Percentiles rank a stretch among this genome's conserved stretches.
Evolutionary conservation across 2,888 invertebrate species (phyloP).

Genomic region (Parnassius glacialis): DNA sequence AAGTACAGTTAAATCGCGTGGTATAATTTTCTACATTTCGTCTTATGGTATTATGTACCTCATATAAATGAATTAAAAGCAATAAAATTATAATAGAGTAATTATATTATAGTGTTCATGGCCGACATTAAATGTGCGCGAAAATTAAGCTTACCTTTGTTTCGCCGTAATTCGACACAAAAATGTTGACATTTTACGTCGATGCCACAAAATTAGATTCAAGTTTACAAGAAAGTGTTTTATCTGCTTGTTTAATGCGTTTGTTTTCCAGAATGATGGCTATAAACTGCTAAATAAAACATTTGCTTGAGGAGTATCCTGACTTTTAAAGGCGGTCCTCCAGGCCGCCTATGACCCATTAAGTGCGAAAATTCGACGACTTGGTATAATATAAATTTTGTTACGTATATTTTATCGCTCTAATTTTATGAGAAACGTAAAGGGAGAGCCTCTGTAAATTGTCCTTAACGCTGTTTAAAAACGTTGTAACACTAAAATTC

Average conservation of each 20-base stretch:
- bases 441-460: constrained; percentile 18
- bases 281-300: constrained; percentile 25
- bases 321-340: constrained; percentile 23
- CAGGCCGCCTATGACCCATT: constrained; percentile 24
- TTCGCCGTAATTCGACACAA: too few relatives aligned
- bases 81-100: too few relatives aligned
- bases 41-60: too few relatives aligned
- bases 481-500: constrained; percentile 27
- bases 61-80: too few relatives aligned
- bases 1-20: too few relatives aligned
- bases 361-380: constrained; percentile 23
- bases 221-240: constrained; percentile 8
- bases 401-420: constrained; percentile 24
- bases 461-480: constrained; percentile 25
- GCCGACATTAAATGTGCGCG: too few relatives aligned
- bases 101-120: too few relatives aligned
- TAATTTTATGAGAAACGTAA: constrained; percentile 25
- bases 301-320: constrained; percentile 23
- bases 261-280: constrained; percentile 18
- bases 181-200: too few relatives aligned
- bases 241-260: constrained; percentile 13
- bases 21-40: too few relatives aligned
- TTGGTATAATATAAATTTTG: constrained; percentile 27
- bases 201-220: constrained; percentile 10
- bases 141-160: too few relatives aligned